Conservation (phyloP, 2,888 invertebrate species). For the Mactromeris polynyma region DNA sequence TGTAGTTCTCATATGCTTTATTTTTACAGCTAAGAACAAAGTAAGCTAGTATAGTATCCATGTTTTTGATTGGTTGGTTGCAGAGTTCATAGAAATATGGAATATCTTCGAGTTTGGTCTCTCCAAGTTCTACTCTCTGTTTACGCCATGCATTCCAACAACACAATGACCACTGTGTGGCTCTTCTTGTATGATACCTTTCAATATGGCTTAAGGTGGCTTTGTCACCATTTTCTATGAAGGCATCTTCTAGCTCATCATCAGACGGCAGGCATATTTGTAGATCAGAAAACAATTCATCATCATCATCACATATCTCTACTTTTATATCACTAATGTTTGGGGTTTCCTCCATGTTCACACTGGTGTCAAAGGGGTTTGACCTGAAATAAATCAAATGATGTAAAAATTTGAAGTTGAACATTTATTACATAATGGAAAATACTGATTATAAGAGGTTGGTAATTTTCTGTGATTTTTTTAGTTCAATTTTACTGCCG, state of each 20-base stretch:
- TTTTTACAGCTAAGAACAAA: slow-evolving; percentile 37
- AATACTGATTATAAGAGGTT: too few relatives aligned
- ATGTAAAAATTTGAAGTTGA: too few relatives aligned
- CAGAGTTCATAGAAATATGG: slow-evolving; percentile 36
- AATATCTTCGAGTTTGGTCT: not conserved
- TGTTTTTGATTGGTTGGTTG: not conserved
- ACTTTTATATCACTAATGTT: not conserved
- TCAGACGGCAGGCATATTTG: not conserved
- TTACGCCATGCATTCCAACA: slow-evolving; percentile 28
- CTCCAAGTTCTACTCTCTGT: not conserved
- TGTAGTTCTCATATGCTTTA: slow-evolving; percentile 28
- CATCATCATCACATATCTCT: not conserved
- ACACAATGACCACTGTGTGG: slow-evolving; percentile 24
- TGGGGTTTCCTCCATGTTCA: not conserved
- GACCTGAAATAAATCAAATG: not conserved
- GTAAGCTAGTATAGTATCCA: slow-evolving; percentile 24
- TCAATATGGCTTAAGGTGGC: slow-evolving; percentile 2
- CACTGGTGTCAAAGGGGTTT: not conserved
- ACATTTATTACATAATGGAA: too few relatives aligned
- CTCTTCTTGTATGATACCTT: slow-evolving; percentile 29
- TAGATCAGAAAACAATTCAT: not conserved
- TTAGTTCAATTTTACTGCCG: too few relatives aligned
- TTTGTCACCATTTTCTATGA: not conserved
- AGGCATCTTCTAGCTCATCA: not conserved
- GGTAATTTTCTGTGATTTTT: too few relatives aligned